Conservation (phyloP, 2,888 invertebrate genomes). For the Epirrhoe tristata region DNA sequence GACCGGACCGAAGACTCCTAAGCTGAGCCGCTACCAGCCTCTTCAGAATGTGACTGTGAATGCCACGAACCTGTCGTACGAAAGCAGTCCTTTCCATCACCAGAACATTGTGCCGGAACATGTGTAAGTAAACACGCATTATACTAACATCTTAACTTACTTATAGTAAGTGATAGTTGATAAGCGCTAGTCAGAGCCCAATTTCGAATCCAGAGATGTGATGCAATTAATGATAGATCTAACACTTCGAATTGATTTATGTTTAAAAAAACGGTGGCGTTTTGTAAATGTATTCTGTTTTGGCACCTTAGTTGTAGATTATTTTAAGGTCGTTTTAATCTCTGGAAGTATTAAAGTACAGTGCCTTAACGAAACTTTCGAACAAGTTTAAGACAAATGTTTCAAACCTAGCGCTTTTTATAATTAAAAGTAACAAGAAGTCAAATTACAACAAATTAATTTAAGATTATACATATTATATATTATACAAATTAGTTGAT, state of each 20-base stretch:
- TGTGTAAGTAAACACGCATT: conserved; percentile 75
- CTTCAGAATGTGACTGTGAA: conserved; percentile 80
- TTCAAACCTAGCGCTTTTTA: conserved; percentile 78
- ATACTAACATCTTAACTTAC: conserved; percentile 77
- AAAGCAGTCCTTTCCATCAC: conserved; percentile 87
- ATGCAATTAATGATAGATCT: conserved; percentile 27
- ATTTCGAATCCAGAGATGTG: conserved; percentile 33
- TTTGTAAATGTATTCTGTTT: conserved; percentile 33
- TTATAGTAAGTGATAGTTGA: conserved; percentile 79
- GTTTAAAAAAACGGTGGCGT: conserved; percentile 27
- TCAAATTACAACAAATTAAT: conserved; percentile 85
- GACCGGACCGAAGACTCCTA: conserved; percentile 88
- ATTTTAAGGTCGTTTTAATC: conserved; percentile 28
- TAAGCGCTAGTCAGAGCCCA: conserved; percentile 80
- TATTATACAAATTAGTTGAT: conserved; percentile 85
- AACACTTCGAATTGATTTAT: conserved; percentile 43
- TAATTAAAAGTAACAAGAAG: conserved; percentile 78
- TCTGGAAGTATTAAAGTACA: conserved; percentile 58
- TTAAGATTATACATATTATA: conserved; percentile 85
- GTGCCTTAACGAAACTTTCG: conserved; percentile 75
- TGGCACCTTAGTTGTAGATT: conserved; percentile 36
- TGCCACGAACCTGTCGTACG: conserved; percentile 83
- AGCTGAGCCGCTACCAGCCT: conserved; percentile 87
- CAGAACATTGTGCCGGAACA: conserved; percentile 87
- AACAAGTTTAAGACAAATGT: conserved; percentile 71